Conservation (phyloP, 2,797 vertebrate genomes). For the Nasua narica region DNA sequence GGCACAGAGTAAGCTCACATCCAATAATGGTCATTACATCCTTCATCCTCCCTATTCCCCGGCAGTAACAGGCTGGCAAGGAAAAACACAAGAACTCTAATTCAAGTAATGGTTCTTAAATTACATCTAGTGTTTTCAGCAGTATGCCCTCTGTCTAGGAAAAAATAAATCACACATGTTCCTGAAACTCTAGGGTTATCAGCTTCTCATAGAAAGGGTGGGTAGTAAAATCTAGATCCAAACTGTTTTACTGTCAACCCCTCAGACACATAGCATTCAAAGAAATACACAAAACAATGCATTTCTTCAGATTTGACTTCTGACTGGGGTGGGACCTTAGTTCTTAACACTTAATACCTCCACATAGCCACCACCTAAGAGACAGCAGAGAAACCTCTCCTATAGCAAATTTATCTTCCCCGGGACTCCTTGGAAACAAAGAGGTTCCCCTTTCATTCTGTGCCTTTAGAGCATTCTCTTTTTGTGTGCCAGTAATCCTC, state of each 20-base stretch:
- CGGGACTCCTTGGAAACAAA: neutral
- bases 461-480: neutral
- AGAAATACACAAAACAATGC: neutral
- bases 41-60: neutral
- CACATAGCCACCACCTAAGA: neutral
- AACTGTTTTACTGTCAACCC: neutral
- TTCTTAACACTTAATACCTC: neutral
- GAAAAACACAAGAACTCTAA: neutral
- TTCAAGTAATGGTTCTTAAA: neutral
- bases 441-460: neutral
- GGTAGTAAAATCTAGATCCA: neutral
- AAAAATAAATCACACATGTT: neutral
- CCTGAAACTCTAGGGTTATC: neutral
- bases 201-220: neutral
- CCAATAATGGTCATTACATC: accelerated
- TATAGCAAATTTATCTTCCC: neutral
- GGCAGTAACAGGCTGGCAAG: neutral
- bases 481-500: neutral
- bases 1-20: neutral
- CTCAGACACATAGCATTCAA: neutral
- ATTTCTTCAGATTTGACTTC: neutral
- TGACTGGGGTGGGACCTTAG: neutral
- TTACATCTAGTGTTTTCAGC: neutral
- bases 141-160: neutral
- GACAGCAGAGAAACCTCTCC: neutral